Evolutionary conservation across 2,797 vertebrate genomes (phyloP).

Genomic region (Alauda arvensis): DNA sequence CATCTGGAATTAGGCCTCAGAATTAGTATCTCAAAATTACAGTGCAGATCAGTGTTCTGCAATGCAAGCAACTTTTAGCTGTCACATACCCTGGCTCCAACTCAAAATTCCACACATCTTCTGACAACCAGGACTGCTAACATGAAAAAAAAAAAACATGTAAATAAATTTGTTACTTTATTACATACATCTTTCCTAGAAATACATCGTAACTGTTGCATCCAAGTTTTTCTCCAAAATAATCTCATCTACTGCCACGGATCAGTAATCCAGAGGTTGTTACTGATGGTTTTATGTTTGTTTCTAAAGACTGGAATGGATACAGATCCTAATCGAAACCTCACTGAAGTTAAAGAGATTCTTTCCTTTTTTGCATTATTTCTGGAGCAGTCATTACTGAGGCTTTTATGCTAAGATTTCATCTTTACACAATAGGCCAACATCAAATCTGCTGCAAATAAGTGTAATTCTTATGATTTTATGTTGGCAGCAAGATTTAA

Average conservation of each 20-base stretch:
- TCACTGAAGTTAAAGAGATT: slow-evolving; percentile 1
- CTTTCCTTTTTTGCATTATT: slow-evolving; percentile 8
- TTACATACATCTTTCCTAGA: background rate
- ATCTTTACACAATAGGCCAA: background rate
- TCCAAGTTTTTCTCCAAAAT: background rate
- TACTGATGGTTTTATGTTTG: background rate
- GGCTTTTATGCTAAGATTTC: slow-evolving; percentile 1
- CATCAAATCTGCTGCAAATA: background rate
- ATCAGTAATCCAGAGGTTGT: background rate
- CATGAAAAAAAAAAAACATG: background rate
- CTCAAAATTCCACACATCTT: background rate
- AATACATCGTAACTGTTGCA: background rate
- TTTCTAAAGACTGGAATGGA: background rate
- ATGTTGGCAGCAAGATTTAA: background rate
- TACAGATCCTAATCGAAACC: background rate
- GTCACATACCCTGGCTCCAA: background rate
- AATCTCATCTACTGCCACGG: background rate
- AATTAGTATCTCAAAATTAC: background rate
- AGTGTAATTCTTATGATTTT: background rate
- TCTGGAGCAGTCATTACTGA: background rate
- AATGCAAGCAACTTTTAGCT: background rate
- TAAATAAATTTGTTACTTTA: background rate
- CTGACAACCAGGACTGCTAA: background rate
- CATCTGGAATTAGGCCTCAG: slow-evolving; percentile 3
- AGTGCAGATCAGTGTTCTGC: background rate